These are phyloP conservation scores for Ophiodon elongatus DNA, from an alignment of 2,113 vertebrate species.

Conservation along the genomic window DNA sequence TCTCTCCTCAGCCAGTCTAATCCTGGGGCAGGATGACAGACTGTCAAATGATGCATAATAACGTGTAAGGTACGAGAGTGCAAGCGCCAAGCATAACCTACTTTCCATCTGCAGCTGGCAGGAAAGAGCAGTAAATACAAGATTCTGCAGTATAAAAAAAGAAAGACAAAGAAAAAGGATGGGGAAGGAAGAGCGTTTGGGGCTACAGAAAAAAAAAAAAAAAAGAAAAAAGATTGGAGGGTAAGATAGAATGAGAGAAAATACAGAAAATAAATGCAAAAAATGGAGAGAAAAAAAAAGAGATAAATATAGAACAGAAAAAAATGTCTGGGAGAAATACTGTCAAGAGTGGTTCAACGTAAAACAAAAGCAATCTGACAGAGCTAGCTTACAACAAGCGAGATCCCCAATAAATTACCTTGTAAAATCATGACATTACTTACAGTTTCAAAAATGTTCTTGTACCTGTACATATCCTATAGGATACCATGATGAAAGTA, in stretches of 20 bases:
- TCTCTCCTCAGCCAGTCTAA: conserved; percentile 32
- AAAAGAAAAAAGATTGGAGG: background rate
- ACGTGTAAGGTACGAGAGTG: conserved; percentile 40
- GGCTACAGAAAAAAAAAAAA: background rate
- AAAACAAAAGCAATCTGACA: conserved; percentile 4
- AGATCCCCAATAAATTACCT: background rate
- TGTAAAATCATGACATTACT: background rate
- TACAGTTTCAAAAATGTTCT: background rate
- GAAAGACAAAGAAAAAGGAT: background rate
- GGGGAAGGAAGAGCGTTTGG: background rate
- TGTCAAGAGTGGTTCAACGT: background rate
- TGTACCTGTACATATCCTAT: background rate
- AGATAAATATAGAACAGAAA: background rate
- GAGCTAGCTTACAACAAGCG: background rate
- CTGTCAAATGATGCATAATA: conserved; percentile 65
- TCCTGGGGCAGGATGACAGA: conserved; percentile 58
- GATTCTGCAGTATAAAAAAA: background rate
- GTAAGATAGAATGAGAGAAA: background rate
- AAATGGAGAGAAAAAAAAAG: background rate
- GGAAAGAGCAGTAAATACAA: conserved; percentile 28
- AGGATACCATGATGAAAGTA: background rate
- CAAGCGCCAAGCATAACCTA: conserved; percentile 49
- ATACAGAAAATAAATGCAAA: background rate
- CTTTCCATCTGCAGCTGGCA: conserved; percentile 49
- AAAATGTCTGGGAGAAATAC: background rate